A percentile compares a stretch with the other conserved stretches of the same genome.
Evolutionary conservation across 2,113 vertebrate species (phyloP).

Genomic region (Cavia aperea): DNA sequence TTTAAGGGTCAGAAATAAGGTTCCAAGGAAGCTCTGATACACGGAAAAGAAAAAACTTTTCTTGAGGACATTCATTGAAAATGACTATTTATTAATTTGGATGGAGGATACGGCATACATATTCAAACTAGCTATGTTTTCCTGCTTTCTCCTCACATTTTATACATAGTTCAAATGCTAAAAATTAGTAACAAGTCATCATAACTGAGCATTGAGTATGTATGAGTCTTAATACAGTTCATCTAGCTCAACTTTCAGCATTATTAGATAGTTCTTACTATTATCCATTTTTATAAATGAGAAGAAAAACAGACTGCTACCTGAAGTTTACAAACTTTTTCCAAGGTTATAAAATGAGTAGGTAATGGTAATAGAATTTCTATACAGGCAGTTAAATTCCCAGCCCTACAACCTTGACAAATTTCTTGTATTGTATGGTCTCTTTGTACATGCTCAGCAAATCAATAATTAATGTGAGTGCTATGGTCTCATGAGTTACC

Average conservation of each 20-base stretch:
- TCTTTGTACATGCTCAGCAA: not conserved
- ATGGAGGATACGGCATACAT: not conserved
- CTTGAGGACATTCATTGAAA: not conserved
- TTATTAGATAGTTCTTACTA: not conserved
- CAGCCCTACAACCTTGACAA: not conserved
- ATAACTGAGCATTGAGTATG: not conserved
- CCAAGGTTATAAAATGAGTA: not conserved
- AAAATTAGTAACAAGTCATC: not conserved
- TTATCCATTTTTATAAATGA: not conserved
- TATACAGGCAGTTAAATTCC: not conserved
- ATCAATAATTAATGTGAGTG: not conserved
- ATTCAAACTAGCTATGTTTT: not conserved
- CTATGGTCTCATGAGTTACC: not conserved
- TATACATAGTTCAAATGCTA: not conserved
- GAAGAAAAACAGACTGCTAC: not conserved
- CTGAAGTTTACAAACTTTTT: not conserved
- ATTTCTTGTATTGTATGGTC: not conserved
- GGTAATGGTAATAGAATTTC: not conserved
- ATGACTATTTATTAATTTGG: not conserved
- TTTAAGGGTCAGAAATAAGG: not conserved
- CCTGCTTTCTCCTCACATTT: not conserved
- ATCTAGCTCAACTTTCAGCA: not conserved
- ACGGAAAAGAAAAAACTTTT: not conserved
- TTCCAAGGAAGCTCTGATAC: not conserved
- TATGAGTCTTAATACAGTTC: not conserved